These are phyloP conservation scores for Dicrostonyx torquatus DNA, from an alignment of 2,797 vertebrate genomes.

Conservation along the genomic window DNA sequence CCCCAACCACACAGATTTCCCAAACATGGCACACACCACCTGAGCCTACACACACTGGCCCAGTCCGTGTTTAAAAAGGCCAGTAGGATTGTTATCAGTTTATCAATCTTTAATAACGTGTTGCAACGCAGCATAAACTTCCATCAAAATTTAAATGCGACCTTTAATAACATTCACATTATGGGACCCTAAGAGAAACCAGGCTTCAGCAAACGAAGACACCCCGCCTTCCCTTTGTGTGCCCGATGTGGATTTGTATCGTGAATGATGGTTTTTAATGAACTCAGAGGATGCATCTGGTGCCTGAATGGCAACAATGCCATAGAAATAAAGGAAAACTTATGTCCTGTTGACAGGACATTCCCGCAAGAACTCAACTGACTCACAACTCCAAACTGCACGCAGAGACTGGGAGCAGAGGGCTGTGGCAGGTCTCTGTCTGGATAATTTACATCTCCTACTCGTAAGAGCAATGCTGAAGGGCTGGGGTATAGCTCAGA, in stretches of 20 bases:
- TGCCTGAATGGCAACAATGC: neutral
- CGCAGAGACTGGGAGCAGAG: neutral
- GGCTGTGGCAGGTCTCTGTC: neutral
- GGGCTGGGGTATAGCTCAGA: neutral
- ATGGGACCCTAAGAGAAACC: neutral
- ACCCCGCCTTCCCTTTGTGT: neutral
- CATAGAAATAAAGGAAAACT: neutral
- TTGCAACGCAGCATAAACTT: neutral
- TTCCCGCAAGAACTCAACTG: neutral
- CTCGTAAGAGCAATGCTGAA: neutral
- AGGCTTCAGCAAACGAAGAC: neutral
- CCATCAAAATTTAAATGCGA: neutral
- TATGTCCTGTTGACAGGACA: rapidly evolving
- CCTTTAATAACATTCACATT: neutral
- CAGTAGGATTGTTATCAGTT: neutral
- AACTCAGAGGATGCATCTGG: neutral
- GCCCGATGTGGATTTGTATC: neutral
- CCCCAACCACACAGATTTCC: rapidly evolving
- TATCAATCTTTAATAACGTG: neutral
- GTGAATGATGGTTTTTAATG: neutral
- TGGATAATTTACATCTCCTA: neutral
- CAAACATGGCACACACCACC: rapidly evolving
- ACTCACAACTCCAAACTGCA: neutral
- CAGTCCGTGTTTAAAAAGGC: neutral
- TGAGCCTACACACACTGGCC: rapidly evolving